These are phyloP conservation scores for Pseudoips prasinana DNA, from an alignment of 2,888 invertebrate species.

Conservation along the genomic window DNA sequence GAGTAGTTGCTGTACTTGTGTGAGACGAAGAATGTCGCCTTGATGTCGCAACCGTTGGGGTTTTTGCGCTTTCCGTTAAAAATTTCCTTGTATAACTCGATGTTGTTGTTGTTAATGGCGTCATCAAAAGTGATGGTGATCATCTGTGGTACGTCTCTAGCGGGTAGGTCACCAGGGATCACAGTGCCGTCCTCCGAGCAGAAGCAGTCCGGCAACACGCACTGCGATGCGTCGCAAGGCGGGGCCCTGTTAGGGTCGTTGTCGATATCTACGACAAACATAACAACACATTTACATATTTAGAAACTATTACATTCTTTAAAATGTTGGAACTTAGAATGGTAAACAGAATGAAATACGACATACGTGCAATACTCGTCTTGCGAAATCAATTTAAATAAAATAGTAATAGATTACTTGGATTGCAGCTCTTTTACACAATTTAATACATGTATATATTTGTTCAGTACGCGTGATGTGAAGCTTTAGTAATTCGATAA, in stretches of 20 bases:
- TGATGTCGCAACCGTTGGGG: conserved; percentile 96
- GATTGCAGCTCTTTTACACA: too few species aligned
- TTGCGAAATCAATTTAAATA: too few species aligned
- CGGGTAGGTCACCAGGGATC: conserved; percentile 91
- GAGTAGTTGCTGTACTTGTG: conserved; percentile 97
- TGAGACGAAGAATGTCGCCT: conserved; percentile 94
- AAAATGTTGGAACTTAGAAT: not conserved
- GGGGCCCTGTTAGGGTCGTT: conserved; percentile 96
- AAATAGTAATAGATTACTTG: too few species aligned
- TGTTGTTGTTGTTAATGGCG: conserved; percentile 97
- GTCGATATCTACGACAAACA: conserved; percentile 88
- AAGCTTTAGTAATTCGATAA: not conserved
- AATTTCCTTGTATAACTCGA: conserved; percentile 95
- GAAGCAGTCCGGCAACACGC: conserved; percentile 95
- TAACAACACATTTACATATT: not conserved
- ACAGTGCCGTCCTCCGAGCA: conserved; percentile 95
- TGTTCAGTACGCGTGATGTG: too few species aligned
- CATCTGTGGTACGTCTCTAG: conserved; percentile 95
- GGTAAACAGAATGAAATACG: not conserved
- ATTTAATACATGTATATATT: too few species aligned
- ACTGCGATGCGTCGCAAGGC: conserved; percentile 92
- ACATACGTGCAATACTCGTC: too few species aligned
- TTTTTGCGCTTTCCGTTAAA: conserved; percentile 94
- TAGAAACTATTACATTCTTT: not conserved
- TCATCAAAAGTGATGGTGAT: conserved; percentile 97